These are phyloP conservation scores for Drosophila kikkawai DNA, from an alignment of 1,140 invertebrate genomes.

Conservation along the genomic window DNA sequence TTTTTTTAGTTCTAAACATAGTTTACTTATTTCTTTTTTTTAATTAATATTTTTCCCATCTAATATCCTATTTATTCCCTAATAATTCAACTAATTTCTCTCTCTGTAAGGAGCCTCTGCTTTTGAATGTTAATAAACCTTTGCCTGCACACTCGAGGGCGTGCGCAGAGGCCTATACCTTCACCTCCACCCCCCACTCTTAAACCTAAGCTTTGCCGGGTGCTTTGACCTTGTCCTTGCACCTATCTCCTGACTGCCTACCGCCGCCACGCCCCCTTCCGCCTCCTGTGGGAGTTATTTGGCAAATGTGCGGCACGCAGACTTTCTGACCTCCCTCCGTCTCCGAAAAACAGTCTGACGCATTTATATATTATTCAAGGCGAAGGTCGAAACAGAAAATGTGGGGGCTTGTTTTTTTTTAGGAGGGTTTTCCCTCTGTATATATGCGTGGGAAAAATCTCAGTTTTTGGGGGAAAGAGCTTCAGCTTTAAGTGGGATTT, in stretches of 20 bases:
- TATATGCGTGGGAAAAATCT: slow-evolving; percentile 76
- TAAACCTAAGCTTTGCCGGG: slow-evolving; percentile 54
- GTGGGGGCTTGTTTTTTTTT: not conserved
- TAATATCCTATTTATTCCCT: not conserved
- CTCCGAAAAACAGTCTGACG: slow-evolving; percentile 56
- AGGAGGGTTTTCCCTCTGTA: not conserved
- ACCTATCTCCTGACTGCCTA: slow-evolving; percentile 23
- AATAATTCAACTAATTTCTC: slow-evolving; percentile 4
- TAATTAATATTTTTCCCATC: not conserved
- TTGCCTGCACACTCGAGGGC: slow-evolving; percentile 36
- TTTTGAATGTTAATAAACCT: slow-evolving; percentile 79
- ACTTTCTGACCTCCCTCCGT: slow-evolving; percentile 45
- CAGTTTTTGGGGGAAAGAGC: not conserved
- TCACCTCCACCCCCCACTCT: not conserved
- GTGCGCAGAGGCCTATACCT: slow-evolving; percentile 51
- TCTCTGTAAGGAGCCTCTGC: slow-evolving; percentile 11
- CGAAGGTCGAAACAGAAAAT: slow-evolving; percentile 55
- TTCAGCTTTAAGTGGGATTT: slow-evolving; percentile 69
- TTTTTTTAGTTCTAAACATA: not conserved
- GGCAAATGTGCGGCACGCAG: slow-evolving; percentile 79
- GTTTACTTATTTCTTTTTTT: not conserved
- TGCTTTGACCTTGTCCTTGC: slow-evolving; percentile 81
- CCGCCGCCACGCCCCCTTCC: slow-evolving; percentile 22
- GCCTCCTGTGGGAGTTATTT: slow-evolving; percentile 71
- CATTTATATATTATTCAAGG: slow-evolving; percentile 76